Percentiles rank a stretch among this genome's conserved stretches.
Evolutionary conservation across 2,113 vertebrate genomes (phyloP).

Genomic region (Ophthalmolycus amberensis): DNA sequence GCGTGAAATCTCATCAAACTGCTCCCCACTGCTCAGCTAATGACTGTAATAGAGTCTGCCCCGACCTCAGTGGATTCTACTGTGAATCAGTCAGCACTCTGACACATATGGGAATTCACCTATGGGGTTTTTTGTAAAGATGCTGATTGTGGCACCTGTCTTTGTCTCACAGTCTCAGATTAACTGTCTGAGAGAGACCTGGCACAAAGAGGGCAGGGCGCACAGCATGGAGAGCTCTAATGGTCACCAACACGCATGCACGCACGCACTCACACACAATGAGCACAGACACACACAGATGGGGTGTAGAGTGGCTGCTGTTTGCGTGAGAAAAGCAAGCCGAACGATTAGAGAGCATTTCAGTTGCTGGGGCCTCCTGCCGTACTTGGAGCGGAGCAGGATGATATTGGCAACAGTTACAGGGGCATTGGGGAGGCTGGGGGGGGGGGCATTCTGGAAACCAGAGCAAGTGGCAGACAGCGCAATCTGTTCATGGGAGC

Average conservation of each 20-base stretch:
- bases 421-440: slow-evolving; percentile 55
- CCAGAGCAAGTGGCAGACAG: slow-evolving; percentile 78
- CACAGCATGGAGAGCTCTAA: slow-evolving; percentile 51
- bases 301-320: slow-evolving; percentile 63
- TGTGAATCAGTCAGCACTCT: slow-evolving; percentile 55
- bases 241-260: slow-evolving; percentile 36
- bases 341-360: slow-evolving; percentile 74
- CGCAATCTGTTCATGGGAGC: slow-evolving; percentile 81
- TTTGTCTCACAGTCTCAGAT: slow-evolving; percentile 64
- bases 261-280: slow-evolving; percentile 30
- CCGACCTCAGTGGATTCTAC: slow-evolving; percentile 59
- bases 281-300: slow-evolving; percentile 61
- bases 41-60: slow-evolving; percentile 70
- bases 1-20: slow-evolving; percentile 76
- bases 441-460: slow-evolving; percentile 59
- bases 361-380: slow-evolving; percentile 67
- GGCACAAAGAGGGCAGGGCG: slow-evolving; percentile 43
- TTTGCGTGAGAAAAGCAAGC: slow-evolving; percentile 70
- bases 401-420: slow-evolving; percentile 73
- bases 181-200: slow-evolving; percentile 58
- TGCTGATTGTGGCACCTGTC: slow-evolving; percentile 66
- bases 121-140: slow-evolving; percentile 30
- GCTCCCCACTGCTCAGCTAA: slow-evolving; percentile 74
- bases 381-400: slow-evolving; percentile 62
- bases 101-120: slow-evolving; percentile 62